Percentiles rank a stretch among this genome's conserved stretches.
Evolutionary conservation across 2,113 vertebrate species (phyloP).

Genomic region (Ictidomys tridecemlineatus): DNA sequence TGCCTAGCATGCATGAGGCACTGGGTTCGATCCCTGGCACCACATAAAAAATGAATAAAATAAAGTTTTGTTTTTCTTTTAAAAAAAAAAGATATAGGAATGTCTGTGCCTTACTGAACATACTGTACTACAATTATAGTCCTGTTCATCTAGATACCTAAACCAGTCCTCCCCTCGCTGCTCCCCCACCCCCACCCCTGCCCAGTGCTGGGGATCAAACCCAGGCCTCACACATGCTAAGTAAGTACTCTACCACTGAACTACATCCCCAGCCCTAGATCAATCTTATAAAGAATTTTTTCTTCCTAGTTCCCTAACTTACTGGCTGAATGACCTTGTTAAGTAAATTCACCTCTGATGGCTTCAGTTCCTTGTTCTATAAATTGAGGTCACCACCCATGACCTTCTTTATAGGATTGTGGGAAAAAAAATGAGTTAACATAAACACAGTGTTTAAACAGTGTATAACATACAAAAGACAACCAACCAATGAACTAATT

Average conservation of each 20-base stretch:
- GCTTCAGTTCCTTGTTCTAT: slow-evolving; percentile 3
- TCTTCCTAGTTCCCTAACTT: background rate
- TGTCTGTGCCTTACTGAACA: background rate
- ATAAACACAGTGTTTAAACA: background rate
- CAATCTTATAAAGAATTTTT: background rate
- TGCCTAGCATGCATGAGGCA: no score
- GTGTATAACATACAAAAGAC: background rate
- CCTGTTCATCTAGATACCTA: background rate
- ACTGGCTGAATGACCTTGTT: background rate
- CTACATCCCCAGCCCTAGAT: no score
- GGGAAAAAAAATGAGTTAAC: slow-evolving; percentile 42
- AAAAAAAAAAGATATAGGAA: no score
- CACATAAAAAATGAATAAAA: no score
- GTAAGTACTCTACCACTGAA: no score
- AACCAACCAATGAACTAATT: slow-evolving; percentile 36
- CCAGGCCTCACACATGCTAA: no score
- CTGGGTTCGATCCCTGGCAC: no score
- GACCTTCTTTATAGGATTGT: slow-evolving; percentile 16
- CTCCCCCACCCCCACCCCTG: no score
- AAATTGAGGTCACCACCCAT: background rate
- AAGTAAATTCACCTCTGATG: background rate
- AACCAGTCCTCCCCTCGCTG: no score
- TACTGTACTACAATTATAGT: background rate
- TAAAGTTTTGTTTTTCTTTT: no score
- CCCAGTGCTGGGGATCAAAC: no score